Conservation (phyloP, 2,113 vertebrate species). For the Raja brachyura region DNA sequence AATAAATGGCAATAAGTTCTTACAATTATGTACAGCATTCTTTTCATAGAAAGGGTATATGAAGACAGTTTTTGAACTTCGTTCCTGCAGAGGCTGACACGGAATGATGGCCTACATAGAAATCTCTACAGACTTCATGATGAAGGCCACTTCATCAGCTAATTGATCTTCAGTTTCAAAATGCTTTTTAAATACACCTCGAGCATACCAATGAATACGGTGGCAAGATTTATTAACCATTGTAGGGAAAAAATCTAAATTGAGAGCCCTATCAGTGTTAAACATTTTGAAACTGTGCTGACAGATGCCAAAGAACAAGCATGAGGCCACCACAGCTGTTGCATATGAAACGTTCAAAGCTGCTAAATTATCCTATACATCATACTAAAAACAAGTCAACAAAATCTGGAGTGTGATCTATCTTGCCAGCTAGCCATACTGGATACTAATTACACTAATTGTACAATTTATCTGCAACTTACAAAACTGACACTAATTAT, state of each 20-base stretch:
- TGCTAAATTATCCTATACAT: conserved; percentile 60
- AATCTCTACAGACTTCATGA: no score
- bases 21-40: background rate
- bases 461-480: conserved; percentile 58
- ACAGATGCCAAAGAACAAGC: conserved; percentile 46
- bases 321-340: conserved; percentile 46
- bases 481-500: conserved; percentile 54
- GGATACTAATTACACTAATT: conserved; percentile 65
- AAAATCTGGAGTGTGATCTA: conserved; percentile 56
- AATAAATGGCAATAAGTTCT: background rate
- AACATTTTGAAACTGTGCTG: conserved; percentile 42
- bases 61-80: background rate
- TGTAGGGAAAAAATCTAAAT: conserved; percentile 46
- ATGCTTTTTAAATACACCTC: background rate
- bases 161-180: background rate
- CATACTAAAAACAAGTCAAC: conserved; percentile 56
- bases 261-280: conserved; percentile 40
- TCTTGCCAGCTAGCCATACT: conserved; percentile 52
- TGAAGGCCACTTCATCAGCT: background rate
- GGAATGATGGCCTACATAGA: background rate
- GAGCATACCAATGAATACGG: background rate
- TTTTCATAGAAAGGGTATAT: background rate
- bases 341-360: conserved; percentile 44
- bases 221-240: conserved; percentile 39
- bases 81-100: background rate